These are phyloP conservation scores for Dermatophagoides farinae DNA, from an alignment of 1,140 invertebrate genomes.

Conservation along the genomic window DNA sequence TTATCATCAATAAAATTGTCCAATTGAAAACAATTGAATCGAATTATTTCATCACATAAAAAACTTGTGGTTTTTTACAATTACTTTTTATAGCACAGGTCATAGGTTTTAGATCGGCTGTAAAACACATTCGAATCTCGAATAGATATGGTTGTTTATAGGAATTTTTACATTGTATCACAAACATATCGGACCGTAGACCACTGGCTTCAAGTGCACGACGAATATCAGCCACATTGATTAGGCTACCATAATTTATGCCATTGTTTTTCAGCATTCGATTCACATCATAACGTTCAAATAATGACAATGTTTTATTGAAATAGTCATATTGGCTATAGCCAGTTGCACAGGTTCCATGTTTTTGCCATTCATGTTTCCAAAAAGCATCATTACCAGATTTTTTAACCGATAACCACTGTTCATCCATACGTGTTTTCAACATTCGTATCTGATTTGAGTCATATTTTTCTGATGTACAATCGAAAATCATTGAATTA, in stretches of 20 bases:
- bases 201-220: too few species aligned
- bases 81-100: too few species aligned
- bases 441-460: constrained; percentile 2
- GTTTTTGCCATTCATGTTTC: constrained; percentile 17
- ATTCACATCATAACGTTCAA: constrained; percentile 10
- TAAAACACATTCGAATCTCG: too few species aligned
- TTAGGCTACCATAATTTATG: too few species aligned
- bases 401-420: constrained; percentile 12
- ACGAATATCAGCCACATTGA: too few species aligned
- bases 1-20: too few species aligned
- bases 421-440: constrained; percentile 1
- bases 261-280: background rate
- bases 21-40: too few species aligned
- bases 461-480: background rate
- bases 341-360: constrained; percentile 15
- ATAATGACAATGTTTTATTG: constrained; percentile 7
- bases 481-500: constrained; percentile 9
- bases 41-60: background rate
- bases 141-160: too few species aligned
- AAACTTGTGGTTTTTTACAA: too few species aligned
- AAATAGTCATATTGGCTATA: constrained; percentile 14
- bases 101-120: too few species aligned
- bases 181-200: too few species aligned
- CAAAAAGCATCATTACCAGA: constrained; percentile 13
- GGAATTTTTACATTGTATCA: too few species aligned